These are phyloP conservation scores for Dicrostonyx torquatus DNA, from an alignment of 2,797 vertebrate species.

Conservation along the genomic window DNA sequence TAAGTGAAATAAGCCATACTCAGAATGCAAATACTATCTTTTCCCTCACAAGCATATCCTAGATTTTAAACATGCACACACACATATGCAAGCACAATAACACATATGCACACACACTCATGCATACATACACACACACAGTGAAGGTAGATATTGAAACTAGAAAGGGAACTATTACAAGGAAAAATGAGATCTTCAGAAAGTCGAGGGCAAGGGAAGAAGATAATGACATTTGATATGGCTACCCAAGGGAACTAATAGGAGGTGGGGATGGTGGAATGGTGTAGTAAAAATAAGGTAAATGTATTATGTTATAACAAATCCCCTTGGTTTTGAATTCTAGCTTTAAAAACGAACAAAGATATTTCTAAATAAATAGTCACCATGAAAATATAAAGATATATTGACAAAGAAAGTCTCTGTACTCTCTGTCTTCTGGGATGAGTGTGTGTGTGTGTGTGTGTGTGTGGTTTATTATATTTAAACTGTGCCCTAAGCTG, in stretches of 20 bases:
- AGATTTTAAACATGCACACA: not conserved
- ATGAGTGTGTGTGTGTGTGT: not conserved
- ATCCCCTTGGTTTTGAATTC: not conserved
- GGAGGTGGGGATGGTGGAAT: not conserved
- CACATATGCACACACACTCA: not conserved
- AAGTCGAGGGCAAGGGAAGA: not conserved
- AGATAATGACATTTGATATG: not conserved
- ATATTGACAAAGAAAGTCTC: conserved; percentile 2
- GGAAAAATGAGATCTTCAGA: not conserved
- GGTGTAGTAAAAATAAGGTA: not conserved
- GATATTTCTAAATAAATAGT: not conserved
- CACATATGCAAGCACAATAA: not conserved
- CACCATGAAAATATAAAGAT: conserved; percentile 7
- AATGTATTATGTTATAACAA: not conserved
- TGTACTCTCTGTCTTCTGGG: not conserved
- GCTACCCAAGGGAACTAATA: not conserved
- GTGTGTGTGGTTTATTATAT: not conserved
- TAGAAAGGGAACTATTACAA: not conserved
- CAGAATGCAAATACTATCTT: not conserved
- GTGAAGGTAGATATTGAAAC: not conserved
- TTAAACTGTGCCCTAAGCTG: not conserved
- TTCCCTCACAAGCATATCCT: not conserved
- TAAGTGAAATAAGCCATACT: not conserved
- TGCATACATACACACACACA: not conserved
- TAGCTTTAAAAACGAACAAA: not conserved